Evolutionary conservation across 2,888 invertebrate genomes (phyloP).

Genomic region (Tricholauxania praeusta): DNA sequence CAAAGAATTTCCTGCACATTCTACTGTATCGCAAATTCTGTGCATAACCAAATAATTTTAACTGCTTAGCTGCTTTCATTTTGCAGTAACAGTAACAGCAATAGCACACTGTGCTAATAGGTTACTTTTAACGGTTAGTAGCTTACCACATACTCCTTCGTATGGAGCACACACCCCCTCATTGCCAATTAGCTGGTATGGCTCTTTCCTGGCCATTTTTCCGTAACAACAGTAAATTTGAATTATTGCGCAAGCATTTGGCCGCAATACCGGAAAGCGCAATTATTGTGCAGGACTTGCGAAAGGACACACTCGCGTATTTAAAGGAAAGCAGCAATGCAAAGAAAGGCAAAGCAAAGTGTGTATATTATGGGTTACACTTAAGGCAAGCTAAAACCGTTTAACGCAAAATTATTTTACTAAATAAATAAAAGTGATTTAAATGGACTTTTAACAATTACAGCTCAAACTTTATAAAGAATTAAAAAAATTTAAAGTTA

Average conservation of each 20-base stretch:
- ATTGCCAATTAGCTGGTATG: neutral
- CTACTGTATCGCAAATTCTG: no score
- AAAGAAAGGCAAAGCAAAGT: neutral
- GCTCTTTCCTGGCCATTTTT: neutral
- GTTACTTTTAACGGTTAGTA: constrained; percentile 7
- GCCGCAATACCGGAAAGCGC: constrained; percentile 22
- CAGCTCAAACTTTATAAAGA: no score
- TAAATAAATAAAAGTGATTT: no score
- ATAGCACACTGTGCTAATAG: constrained; percentile 11
- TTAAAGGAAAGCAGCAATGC: neutral
- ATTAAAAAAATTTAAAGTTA: no score
- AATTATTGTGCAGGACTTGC: constrained; percentile 19
- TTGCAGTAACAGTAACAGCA: no score
- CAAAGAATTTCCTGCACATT: no score
- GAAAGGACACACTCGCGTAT: neutral
- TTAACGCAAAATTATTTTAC: neutral
- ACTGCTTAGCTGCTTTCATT: no score
- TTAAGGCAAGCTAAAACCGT: neutral
- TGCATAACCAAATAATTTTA: no score
- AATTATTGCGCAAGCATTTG: constrained; percentile 29
- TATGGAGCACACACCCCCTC: neutral
- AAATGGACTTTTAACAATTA: no score
- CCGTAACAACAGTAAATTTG: neutral
- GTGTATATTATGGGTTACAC: neutral
- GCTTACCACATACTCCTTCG: no score